Percentiles rank a stretch among this genome's conserved stretches.
These are phyloP conservation scores for Diarsia mendica DNA, from an alignment of 2,888 invertebrate species.

Conservation along the genomic window DNA sequence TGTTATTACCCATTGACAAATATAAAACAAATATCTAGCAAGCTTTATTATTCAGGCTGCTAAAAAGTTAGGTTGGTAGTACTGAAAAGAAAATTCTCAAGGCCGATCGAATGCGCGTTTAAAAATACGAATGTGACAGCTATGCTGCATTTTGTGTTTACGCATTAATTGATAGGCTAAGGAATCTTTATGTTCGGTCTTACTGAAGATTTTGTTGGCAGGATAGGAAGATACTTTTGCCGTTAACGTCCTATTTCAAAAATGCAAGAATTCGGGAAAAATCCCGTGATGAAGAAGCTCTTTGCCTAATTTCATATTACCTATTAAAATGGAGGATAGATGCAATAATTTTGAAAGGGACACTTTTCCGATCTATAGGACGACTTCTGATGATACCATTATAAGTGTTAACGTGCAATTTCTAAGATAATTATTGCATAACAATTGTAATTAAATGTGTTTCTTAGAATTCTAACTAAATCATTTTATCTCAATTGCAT, in stretches of 20 bases:
- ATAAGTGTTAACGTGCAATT: slow-evolving; percentile 26
- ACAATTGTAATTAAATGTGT: slow-evolving; percentile 11
- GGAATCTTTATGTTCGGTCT: slow-evolving; percentile 30
- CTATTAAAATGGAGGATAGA: no score
- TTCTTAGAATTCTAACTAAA: slow-evolving; percentile 37
- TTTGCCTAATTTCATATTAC: neutral
- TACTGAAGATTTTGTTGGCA: neutral
- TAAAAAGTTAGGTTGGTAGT: slow-evolving; percentile 33
- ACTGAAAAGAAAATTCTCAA: slow-evolving; percentile 47
- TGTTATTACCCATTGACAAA: slow-evolving; percentile 58
- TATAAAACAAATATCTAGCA: slow-evolving; percentile 9
- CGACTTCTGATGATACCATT: neutral
- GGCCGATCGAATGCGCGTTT: slow-evolving; percentile 51
- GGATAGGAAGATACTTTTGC: neutral
- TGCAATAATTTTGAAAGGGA: neutral
- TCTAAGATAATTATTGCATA: slow-evolving; percentile 27
- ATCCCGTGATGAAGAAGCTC: neutral
- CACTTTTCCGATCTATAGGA: neutral
- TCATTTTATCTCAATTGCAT: slow-evolving; percentile 31
- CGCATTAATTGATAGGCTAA: slow-evolving; percentile 42
- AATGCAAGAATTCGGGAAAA: neutral
- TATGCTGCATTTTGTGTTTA: slow-evolving; percentile 55
- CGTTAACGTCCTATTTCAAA: neutral
- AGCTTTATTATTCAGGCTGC: slow-evolving; percentile 12
- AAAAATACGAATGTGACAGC: slow-evolving; percentile 60